These are phyloP conservation scores for Electrophaes corylata DNA, from an alignment of 2,888 invertebrate species.

Conservation along the genomic window DNA sequence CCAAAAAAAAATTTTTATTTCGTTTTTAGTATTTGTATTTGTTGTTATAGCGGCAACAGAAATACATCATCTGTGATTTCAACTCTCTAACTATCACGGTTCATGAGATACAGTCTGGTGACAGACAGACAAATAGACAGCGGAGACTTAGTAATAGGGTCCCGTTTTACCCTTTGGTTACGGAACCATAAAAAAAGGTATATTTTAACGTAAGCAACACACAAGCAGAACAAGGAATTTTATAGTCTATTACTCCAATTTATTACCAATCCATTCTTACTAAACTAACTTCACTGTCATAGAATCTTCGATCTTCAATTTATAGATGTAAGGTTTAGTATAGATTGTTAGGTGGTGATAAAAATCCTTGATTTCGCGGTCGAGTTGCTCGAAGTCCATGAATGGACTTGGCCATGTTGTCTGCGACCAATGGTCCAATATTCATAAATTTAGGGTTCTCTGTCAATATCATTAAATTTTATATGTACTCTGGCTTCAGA, in stretches of 20 bases:
- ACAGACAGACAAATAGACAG: no score
- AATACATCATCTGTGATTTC: no score
- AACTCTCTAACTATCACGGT: no score
- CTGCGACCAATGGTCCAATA: slow-evolving; percentile 44
- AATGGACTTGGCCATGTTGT: slow-evolving; percentile 46
- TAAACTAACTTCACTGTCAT: slow-evolving; percentile 10
- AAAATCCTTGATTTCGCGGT: slow-evolving; percentile 53
- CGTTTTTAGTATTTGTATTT: no score
- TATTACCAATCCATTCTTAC: slow-evolving; percentile 42
- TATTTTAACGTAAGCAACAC: not conserved
- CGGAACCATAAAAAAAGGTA: no score
- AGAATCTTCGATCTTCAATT: slow-evolving; percentile 19
- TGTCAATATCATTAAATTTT: slow-evolving; percentile 40
- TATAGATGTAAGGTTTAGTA: slow-evolving; percentile 4
- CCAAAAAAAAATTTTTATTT: no score
- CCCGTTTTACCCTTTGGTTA: no score
- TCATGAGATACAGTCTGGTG: no score
- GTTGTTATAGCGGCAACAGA: no score
- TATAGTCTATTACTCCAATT: slow-evolving; percentile 46
- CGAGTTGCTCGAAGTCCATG: slow-evolving; percentile 48
- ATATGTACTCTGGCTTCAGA: slow-evolving; percentile 24
- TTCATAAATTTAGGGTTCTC: slow-evolving; percentile 51
- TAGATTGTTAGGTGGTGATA: slow-evolving; percentile 18
- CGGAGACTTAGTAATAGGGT: no score
- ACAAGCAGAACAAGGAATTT: slow-evolving; percentile 33